These are phyloP conservation scores for Oxyruncus cristatus DNA, from an alignment of 2,113 vertebrate species.

Conservation along the genomic window DNA sequence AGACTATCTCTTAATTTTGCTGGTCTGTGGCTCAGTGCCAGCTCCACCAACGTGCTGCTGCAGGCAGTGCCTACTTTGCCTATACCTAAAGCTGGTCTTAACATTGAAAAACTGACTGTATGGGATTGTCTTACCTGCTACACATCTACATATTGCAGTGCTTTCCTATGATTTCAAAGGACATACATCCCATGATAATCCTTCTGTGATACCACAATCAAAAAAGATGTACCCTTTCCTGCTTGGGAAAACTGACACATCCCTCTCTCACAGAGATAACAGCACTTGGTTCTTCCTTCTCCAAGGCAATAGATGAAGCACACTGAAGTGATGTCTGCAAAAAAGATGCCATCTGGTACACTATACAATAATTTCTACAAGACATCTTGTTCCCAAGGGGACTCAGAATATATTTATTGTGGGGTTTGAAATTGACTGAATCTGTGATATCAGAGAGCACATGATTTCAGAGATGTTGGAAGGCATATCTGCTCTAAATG, in stretches of 20 bases:
- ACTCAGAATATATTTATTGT: slow-evolving; percentile 32
- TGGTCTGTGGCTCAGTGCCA: background rate
- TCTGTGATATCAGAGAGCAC: slow-evolving; percentile 5
- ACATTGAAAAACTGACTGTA: background rate
- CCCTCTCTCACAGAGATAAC: background rate
- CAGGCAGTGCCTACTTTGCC: background rate
- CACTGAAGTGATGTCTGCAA: slow-evolving; percentile 25
- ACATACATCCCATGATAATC: background rate
- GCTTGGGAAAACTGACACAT: background rate
- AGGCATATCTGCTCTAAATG: slow-evolving; percentile 1
- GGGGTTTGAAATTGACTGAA: background rate
- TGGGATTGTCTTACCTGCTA: background rate
- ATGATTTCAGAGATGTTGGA: background rate
- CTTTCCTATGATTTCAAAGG: background rate
- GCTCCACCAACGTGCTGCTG: background rate
- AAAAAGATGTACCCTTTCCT: background rate
- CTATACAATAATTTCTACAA: slow-evolving; percentile 23
- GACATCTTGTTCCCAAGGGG: slow-evolving; percentile 31
- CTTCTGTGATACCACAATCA: background rate
- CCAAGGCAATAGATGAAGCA: slow-evolving; percentile 27
- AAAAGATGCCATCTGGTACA: slow-evolving; percentile 51
- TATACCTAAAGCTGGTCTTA: background rate
- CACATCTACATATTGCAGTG: background rate
- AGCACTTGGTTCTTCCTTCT: slow-evolving; percentile 7
- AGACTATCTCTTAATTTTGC: background rate